These are phyloP conservation scores for Portevinia maculata DNA, from an alignment of 2,888 invertebrate genomes.

Conservation along the genomic window DNA sequence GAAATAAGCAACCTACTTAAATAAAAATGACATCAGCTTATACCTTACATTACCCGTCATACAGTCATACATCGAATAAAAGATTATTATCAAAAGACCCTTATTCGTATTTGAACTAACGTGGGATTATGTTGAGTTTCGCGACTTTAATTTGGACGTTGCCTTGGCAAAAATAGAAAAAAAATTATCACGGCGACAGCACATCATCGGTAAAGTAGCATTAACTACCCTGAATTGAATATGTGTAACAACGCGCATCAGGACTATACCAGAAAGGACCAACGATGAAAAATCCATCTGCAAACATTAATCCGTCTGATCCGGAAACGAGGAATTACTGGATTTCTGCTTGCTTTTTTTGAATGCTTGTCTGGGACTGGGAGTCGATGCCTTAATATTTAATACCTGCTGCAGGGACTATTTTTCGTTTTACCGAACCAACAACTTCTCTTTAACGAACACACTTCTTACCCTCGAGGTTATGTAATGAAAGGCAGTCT, in stretches of 20 bases:
- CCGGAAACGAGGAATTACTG: conserved; percentile 74
- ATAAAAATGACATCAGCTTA: background rate
- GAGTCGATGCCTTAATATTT: conserved; percentile 62
- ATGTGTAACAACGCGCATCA: conserved; percentile 36
- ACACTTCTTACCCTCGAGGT: conserved; percentile 39
- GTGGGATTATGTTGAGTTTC: conserved; percentile 36
- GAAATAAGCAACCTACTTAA: too few species aligned
- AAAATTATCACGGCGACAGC: conserved; percentile 24
- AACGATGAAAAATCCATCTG: conserved; percentile 71
- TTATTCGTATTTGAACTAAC: conserved; percentile 17
- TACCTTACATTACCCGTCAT: background rate
- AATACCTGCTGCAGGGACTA: conserved; percentile 64
- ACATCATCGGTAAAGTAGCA: conserved; percentile 41
- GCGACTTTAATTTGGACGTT: conserved; percentile 47
- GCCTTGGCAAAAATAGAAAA: conserved; percentile 15
- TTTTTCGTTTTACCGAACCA: conserved; percentile 42
- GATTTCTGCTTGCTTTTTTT: conserved; percentile 27
- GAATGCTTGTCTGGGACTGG: conserved; percentile 57
- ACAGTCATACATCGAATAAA: conserved; percentile 6
- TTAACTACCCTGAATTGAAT: conserved; percentile 30
- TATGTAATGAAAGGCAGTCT: conserved; percentile 52
- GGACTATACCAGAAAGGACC: conserved; percentile 43
- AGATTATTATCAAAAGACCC: conserved; percentile 33
- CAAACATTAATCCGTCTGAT: conserved; percentile 75
- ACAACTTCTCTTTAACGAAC: conserved; percentile 22